Conservation (phyloP, 2,888 invertebrate genomes). For the Nesidiocoris tenuis region DNA sequence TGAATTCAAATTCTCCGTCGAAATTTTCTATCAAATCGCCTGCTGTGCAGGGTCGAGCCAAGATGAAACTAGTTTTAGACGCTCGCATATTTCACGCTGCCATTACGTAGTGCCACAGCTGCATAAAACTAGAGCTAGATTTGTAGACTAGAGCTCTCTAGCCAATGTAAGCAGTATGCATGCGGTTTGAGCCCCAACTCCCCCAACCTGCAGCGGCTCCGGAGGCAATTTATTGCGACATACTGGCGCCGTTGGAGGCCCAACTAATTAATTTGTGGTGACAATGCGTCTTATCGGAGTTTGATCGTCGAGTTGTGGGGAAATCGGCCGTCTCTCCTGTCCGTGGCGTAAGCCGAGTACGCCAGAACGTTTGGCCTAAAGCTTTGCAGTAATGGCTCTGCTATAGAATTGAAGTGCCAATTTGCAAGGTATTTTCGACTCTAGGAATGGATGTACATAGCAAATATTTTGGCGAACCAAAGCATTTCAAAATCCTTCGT, state of each 20-base stretch:
- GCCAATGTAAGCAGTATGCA: background rate
- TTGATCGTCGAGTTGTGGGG: slow-evolving; percentile 4
- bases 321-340: background rate
- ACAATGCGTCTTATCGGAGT: slow-evolving; percentile 27
- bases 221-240: background rate
- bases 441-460: too few species aligned
- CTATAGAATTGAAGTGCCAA: background rate
- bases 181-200: background rate
- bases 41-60: too few species aligned
- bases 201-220: background rate
- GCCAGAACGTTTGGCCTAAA: background rate
- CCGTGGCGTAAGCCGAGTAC: background rate
- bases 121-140: background rate
- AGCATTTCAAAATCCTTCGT: too few species aligned
- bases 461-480: too few species aligned
- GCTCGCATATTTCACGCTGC: too few species aligned
- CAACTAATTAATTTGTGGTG: slow-evolving; percentile 28
- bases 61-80: too few species aligned
- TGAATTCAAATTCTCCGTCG: too few species aligned
- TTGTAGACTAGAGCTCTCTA: background rate
- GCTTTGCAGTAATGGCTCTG: background rate
- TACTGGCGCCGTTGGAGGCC: slow-evolving; percentile 13
- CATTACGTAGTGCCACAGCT: background rate
- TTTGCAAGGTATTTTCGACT: too few species aligned
- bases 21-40: too few species aligned